phyloP scores from a whole-genome alignment of 2,113 vertebrate species.

The Danionella cerebrum region DNA sequence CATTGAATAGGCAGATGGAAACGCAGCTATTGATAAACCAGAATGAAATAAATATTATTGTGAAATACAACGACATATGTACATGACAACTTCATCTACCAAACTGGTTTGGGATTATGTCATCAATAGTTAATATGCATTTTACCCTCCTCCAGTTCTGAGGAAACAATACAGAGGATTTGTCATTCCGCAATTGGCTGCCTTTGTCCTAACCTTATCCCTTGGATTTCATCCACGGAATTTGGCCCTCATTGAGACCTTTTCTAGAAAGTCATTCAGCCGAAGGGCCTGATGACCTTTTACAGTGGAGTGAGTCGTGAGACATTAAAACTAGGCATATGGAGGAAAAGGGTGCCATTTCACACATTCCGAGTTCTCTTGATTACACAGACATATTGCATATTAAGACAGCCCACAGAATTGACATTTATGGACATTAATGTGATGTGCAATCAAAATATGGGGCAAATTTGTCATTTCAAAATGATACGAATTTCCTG shows the following conservation, averaged over 20 bases:
- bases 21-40: no score
- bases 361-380: not conserved
- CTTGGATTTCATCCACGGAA: constrained; percentile 11
- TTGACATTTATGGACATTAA: constrained; percentile 30
- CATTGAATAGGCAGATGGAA: no score
- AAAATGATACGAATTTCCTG: no score
- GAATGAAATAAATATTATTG: no score
- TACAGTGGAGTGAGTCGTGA: constrained; percentile 18
- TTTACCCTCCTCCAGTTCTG: not conserved
- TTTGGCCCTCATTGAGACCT: constrained; percentile 35
- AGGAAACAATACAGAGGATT: constrained; percentile 23
- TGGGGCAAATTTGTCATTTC: constrained; percentile 5
- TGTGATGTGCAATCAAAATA: constrained; percentile 12
- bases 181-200: constrained; percentile 23
- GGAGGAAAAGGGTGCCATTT: constrained; percentile 14
- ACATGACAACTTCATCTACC: constrained; percentile 1
- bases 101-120: constrained; percentile 1
- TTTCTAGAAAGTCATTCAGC: constrained; percentile 34
- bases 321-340: constrained; percentile 28
- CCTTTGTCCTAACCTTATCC: constrained; percentile 17
- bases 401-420: constrained; percentile 9
- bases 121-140: not conserved
- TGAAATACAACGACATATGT: no score
- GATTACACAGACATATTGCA: constrained; percentile 22
- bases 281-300: constrained; percentile 37